These are phyloP conservation scores for Turdus rufiventris DNA, from an alignment of 2,113 vertebrate species.

Conservation along the genomic window DNA sequence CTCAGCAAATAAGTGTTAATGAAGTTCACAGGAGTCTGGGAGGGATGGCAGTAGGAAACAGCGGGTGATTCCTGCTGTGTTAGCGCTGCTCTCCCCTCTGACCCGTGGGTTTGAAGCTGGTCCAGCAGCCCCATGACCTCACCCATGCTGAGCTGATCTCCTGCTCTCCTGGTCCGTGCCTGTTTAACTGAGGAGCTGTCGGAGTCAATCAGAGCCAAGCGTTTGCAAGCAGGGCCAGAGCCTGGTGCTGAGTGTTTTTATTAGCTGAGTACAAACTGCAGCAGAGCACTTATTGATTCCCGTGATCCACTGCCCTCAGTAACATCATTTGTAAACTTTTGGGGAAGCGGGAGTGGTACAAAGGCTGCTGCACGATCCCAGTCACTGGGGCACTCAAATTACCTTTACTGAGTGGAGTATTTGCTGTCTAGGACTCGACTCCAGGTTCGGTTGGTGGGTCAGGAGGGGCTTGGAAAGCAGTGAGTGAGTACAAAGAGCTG, in stretches of 20 bases:
- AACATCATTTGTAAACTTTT: constrained; percentile 60
- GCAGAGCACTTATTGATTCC: constrained; percentile 37
- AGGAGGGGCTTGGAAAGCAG: neutral
- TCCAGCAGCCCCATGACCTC: neutral
- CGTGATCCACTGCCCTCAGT: constrained; percentile 15
- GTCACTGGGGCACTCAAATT: neutral
- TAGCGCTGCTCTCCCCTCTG: neutral
- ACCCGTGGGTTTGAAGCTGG: neutral
- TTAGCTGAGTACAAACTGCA: constrained; percentile 41
- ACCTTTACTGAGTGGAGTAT: neutral
- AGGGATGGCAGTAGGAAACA: neutral
- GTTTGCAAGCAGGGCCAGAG: neutral
- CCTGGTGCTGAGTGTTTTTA: neutral
- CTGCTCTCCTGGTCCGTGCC: neutral
- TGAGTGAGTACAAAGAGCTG: neutral
- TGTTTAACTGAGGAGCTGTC: neutral
- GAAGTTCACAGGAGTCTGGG: neutral
- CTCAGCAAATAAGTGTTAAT: neutral
- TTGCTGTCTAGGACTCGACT: neutral
- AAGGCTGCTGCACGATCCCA: neutral
- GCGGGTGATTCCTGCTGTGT: neutral
- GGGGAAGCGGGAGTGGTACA: neutral
- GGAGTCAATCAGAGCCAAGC: neutral
- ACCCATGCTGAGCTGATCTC: neutral
- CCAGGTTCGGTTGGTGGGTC: neutral